Conservation (phyloP, 2,113 vertebrate species). For the Amphiprion percula region DNA sequence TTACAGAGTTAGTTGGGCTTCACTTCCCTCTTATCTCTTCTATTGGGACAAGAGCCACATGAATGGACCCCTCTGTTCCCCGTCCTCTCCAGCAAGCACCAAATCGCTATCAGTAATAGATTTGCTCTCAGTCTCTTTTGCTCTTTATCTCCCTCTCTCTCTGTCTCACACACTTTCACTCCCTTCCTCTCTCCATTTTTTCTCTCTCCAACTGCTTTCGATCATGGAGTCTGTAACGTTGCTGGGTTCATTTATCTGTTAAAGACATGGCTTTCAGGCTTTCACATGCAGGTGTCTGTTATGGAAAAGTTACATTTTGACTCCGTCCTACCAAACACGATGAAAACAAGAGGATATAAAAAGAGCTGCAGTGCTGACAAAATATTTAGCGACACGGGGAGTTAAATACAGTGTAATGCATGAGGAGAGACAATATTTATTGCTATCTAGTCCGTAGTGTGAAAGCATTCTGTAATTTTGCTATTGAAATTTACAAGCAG, state of each 20-base stretch:
- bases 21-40: slow-evolving; percentile 72
- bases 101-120: slow-evolving; percentile 72
- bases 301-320: slow-evolving; percentile 11
- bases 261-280: slow-evolving; percentile 4
- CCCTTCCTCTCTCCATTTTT: slow-evolving; percentile 1
- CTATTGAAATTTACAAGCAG: not conserved
- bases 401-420: slow-evolving; percentile 12
- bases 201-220: not conserved
- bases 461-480: slow-evolving; percentile 8
- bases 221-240: slow-evolving; percentile 13
- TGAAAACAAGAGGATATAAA: not conserved
- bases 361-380: not conserved
- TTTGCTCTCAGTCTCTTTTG: slow-evolving; percentile 43
- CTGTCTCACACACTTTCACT: slow-evolving; percentile 4
- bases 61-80: slow-evolving; percentile 71
- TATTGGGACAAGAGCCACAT: slow-evolving; percentile 73
- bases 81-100: slow-evolving; percentile 61
- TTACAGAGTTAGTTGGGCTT: slow-evolving; percentile 75
- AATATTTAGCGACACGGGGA: not conserved
- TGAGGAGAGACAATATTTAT: slow-evolving; percentile 20
- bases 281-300: not conserved
- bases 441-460: slow-evolving; percentile 4
- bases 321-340: not conserved
- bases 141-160: slow-evolving; percentile 41
- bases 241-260: slow-evolving; percentile 26